phyloP scores from a whole-genome alignment of 2,113 vertebrate species.

The Meleagris gallopavo region DNA sequence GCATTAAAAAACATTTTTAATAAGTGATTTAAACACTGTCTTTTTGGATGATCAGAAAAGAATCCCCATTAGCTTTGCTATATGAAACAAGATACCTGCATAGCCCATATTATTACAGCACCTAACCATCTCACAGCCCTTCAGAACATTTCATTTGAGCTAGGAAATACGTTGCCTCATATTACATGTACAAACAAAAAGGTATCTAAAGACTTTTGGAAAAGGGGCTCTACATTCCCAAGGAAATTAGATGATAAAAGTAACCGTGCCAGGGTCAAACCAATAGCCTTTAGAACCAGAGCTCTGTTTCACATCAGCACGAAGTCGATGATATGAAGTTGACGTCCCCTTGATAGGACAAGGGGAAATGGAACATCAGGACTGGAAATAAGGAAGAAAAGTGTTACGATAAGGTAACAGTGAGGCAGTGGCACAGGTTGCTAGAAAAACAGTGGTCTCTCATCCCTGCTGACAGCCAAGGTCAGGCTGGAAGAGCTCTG shows the following conservation, averaged over 20 bases:
- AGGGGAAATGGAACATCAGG: too few species aligned
- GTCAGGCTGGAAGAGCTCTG: too few species aligned
- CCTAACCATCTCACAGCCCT: not conserved
- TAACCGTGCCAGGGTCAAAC: not conserved
- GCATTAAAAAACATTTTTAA: not conserved
- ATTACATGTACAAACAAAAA: not conserved
- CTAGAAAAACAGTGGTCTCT: too few species aligned
- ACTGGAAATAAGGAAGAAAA: too few species aligned
- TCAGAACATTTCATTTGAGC: not conserved
- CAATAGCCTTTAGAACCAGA: not conserved
- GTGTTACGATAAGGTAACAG: too few species aligned
- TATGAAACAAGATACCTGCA: not conserved
- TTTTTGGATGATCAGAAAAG: not conserved
- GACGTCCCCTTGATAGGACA: too few species aligned
- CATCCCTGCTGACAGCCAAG: too few species aligned
- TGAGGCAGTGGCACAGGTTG: too few species aligned
- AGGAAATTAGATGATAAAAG: not conserved
- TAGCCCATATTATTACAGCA: not conserved
- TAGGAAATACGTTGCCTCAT: not conserved
- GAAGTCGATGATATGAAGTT: not conserved
- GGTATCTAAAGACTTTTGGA: not conserved
- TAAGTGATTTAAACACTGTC: not conserved
- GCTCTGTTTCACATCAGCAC: not conserved
- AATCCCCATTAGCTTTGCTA: not conserved
- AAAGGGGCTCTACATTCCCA: not conserved